These are phyloP conservation scores for Bombus confusus DNA, from an alignment of 1,140 invertebrate species.

Conservation along the genomic window DNA sequence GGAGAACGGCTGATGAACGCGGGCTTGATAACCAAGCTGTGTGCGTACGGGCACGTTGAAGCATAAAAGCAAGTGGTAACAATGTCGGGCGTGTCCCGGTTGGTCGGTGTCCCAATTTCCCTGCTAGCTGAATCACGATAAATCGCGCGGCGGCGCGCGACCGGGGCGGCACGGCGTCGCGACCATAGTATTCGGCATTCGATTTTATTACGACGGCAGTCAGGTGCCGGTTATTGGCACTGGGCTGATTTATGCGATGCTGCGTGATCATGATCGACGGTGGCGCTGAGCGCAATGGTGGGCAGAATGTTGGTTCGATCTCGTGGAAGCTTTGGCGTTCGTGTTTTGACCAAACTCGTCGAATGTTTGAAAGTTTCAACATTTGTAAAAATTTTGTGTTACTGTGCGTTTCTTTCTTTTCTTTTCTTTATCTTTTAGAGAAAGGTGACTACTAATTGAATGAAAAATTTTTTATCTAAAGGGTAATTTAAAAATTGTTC, in stretches of 20 bases:
- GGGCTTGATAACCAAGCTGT: background rate
- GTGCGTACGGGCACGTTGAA: background rate
- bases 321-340: too few species aligned
- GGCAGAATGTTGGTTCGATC: background rate
- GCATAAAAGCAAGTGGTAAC: constrained; percentile 48
- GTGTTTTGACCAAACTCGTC: too few species aligned
- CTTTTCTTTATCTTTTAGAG: too few species aligned
- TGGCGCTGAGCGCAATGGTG: background rate
- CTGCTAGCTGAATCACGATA: constrained; percentile 36
- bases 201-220: constrained; percentile 41
- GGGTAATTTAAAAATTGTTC: too few species aligned
- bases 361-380: too few species aligned
- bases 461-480: too few species aligned
- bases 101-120: constrained; percentile 50
- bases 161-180: constrained; percentile 4
- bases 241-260: constrained; percentile 3
- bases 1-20: background rate
- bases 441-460: too few species aligned
- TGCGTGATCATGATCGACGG: background rate
- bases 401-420: accelerated
- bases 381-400: too few species aligned
- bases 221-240: constrained; percentile 30
- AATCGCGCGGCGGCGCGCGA: constrained; percentile 12
- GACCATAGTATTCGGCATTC: constrained; percentile 50
- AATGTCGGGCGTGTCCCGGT: constrained; percentile 48